Base-by-base conservation (phyloP, 2,888 invertebrate genomes). In the Eupelmus urozonus region DNA sequence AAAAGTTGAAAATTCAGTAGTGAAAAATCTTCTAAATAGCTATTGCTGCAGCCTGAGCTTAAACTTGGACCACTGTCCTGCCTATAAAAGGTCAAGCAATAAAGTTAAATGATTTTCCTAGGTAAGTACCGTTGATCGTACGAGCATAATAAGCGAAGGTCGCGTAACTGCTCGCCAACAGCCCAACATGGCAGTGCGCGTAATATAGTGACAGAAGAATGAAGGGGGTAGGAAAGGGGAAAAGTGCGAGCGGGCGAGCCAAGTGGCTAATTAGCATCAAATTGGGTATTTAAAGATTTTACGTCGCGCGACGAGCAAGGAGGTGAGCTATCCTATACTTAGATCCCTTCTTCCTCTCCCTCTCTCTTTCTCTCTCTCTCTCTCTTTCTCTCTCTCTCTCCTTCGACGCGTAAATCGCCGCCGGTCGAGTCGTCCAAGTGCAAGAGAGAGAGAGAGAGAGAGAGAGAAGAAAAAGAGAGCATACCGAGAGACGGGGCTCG, bases 211-310 rank as follows among this genome's bases (percentile, higher is more conserved):
- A n/a, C n/a, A n/a, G n/a, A n/a, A 45, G 45, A 16, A 45, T 13
- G 51, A 29, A 40, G 23, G 55, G n/a, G 18, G 20, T 4, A 51
- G 40, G 25, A 42, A 66, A 66, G 59, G 49, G 20, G 63, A 70
- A 70, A 70, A 70, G 34, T 20, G 42, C 23, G 20, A 23, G 23
- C 2, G 20, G 11, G 40, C 23, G 25, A 62, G 69, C 40, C 53
- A 65, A 67, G 51, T 60, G 49, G 65, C 59, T 85, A 86, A 88
- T 88, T 87, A 88, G 85, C 87, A 85, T 87, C 84, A 85, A 88
- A 87, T 87, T 87, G 85, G 86, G 84, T 86, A 87, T 85, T 85
- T 84, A 83, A 86, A 83, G 84, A 88, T 87, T 87, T 86, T 83
- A 85, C 84, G 84, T 85, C 65, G 76, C 81, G 80, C 79, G 79